Evolutionary conservation across 2,113 vertebrate genomes (phyloP), one percentile per base, ranked within the genome.

Genomic region (Stercorarius parasiticus): DNA sequence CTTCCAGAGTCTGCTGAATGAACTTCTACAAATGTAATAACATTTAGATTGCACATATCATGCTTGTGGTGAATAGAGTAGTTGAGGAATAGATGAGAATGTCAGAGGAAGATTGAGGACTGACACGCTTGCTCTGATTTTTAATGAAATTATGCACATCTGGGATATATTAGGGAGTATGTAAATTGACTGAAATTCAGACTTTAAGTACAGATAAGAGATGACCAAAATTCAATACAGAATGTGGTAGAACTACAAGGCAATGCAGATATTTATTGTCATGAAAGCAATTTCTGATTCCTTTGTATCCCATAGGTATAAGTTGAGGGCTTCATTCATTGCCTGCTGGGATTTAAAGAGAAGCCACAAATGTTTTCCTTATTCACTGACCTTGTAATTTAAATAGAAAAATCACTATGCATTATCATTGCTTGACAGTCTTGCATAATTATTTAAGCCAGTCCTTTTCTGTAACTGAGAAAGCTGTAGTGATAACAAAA

Each of bases 301-400:
- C 59, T 88, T 91, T 71, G 14, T 81, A 65, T 88, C 55, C 64
- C 53, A n/a, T 36, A 86, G 72, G 49, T 81, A 11, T 70, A 80
- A 74, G 38, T 11, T 67, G 77, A 95, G 34, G 55, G 26, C 56
- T 92, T 96, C 82, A 64, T 88, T 96, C 47, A 30, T 52, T 89
- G 61, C 56, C 56, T 97, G 29, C 85, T 94, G 77, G 38, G 88
- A 91, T 78, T 92, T 88, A 93, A 90, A 88, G 47, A 93, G 88
- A 90, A 42, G 26, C 30, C 38, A 71, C 47, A 71, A 84, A 88
- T 77, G 56, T 86, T 97, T 84, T 69, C 82, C 47, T 92, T 88
- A 50, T 65, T 94, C 72, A 78, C 38, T 74, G 42, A 5, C 36
- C 34, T 36, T 73, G 61, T 65, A 91, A 95, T 84, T 95, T 83